Conservation (phyloP, 1,140 invertebrate genomes). For the Orchestia grillus region DNA sequence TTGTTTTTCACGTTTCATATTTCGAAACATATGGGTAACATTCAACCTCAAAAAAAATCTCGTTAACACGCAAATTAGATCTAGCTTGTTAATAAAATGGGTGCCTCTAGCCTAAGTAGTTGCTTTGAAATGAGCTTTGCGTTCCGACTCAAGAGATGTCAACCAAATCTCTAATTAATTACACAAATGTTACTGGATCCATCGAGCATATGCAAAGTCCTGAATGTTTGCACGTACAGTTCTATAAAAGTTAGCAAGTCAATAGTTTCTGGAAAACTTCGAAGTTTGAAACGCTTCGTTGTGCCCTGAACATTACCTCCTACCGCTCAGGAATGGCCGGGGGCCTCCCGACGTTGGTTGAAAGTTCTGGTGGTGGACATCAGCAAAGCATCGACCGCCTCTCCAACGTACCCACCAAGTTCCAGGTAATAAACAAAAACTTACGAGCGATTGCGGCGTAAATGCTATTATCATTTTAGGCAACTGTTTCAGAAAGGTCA, state of each 20-base stretch:
- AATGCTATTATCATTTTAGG: too few species aligned
- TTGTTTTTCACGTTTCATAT: too few species aligned
- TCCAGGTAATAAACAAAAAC: too few species aligned
- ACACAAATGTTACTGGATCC: not conserved
- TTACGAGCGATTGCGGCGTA: too few species aligned
- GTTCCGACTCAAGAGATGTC: not conserved
- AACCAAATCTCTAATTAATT: not conserved
- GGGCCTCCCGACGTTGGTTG: not conserved
- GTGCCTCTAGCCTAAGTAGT: too few species aligned
- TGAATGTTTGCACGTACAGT: not conserved
- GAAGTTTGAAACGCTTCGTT: not conserved
- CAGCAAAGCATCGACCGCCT: not conserved
- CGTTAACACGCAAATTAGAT: too few species aligned
- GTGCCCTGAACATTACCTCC: not conserved
- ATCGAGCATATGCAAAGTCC: not conserved
- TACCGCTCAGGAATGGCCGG: not conserved
- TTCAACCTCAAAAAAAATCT: too few species aligned
- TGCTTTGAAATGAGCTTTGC: too few species aligned
- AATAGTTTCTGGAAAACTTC: not conserved
- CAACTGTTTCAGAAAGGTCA: too few species aligned
- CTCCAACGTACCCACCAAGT: constrained; percentile 66
- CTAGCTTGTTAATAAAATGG: too few species aligned
- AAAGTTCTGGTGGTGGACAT: not conserved
- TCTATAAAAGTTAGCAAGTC: not conserved
- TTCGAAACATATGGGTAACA: too few species aligned